phyloP scores from a whole-genome alignment of 2,888 invertebrate genomes.

The Chloroclysta siterata region DNA sequence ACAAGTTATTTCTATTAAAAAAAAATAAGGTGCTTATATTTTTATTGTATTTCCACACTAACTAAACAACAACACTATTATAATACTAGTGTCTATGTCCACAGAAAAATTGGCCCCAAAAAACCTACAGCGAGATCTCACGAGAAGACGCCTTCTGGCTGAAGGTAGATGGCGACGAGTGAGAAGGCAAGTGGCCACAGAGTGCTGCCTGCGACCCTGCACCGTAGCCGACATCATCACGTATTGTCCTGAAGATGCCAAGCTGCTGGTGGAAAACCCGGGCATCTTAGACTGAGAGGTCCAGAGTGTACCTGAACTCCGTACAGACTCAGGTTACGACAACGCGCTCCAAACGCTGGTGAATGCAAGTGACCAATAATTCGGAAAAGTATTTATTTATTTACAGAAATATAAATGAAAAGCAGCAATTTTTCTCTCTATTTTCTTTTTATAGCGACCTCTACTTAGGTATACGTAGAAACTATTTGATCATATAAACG shows the following conservation, averaged over 20 bases:
- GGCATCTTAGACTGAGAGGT: slow-evolving; percentile 59
- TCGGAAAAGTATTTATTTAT: slow-evolving; percentile 18
- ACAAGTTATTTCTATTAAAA: no score
- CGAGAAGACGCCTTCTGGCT: slow-evolving; percentile 50
- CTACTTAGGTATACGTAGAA: no score
- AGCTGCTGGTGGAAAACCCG: slow-evolving; percentile 63
- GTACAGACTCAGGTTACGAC: neutral
- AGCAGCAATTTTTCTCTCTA: no score
- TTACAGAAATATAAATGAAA: slow-evolving; percentile 3
- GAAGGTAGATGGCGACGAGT: slow-evolving; percentile 60
- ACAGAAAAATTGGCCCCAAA: slow-evolving; percentile 68
- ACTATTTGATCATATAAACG: no score
- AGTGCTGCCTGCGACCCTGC: slow-evolving; percentile 70
- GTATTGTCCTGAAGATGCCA: slow-evolving; percentile 70
- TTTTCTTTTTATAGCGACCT: no score
- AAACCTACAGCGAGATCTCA: slow-evolving; percentile 56
- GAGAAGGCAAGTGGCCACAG: slow-evolving; percentile 67
- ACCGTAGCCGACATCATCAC: slow-evolving; percentile 66
- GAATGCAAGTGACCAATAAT: neutral
- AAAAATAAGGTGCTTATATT: no score
- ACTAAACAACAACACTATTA: no score
- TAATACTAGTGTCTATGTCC: slow-evolving; percentile 30
- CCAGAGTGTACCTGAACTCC: neutral
- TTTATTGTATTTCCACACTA: no score
- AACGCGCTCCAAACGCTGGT: neutral